These are phyloP conservation scores for Hoplostethus atlanticus DNA, from an alignment of 2,797 vertebrate species.

Conservation along the genomic window DNA sequence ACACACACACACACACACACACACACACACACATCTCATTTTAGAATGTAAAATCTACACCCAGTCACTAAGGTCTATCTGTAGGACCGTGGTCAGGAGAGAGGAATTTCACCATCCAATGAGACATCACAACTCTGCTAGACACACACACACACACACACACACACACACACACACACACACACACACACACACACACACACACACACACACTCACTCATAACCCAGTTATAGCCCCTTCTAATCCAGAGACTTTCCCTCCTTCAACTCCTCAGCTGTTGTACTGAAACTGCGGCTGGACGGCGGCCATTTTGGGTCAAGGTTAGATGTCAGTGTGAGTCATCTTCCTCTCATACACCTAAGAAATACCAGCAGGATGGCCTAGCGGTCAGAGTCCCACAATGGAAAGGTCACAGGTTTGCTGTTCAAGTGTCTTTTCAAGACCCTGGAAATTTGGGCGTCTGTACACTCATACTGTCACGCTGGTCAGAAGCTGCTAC, in stretches of 20 bases:
- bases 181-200: not conserved
- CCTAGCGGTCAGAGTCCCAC: too few species aligned
- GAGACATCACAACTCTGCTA: not conserved
- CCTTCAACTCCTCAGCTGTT: constrained; percentile 22
- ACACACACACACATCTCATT: too few species aligned
- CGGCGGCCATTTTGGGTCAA: constrained; percentile 31
- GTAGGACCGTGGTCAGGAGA: constrained; percentile 39
- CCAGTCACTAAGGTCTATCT: constrained; percentile 22
- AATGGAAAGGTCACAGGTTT: too few species aligned
- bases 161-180: not conserved
- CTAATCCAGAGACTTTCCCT: too few species aligned
- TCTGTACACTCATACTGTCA: too few species aligned
- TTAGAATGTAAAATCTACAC: not conserved
- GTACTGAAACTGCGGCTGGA: constrained; percentile 7
- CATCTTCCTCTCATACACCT: not conserved
- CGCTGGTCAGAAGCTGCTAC: too few species aligned
- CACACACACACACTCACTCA: constrained; percentile 1
- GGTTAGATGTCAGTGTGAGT: constrained; percentile 15
- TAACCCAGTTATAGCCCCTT: constrained; percentile 16
- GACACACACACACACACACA: not conserved
- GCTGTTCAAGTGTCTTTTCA: too few species aligned
- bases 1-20: not conserved
- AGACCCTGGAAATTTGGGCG: too few species aligned
- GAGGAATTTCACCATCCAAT: constrained; percentile 50
- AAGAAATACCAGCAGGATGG: too few species aligned